Conservation (phyloP, 2,797 vertebrate species). For the Lithobates pipiens region DNA sequence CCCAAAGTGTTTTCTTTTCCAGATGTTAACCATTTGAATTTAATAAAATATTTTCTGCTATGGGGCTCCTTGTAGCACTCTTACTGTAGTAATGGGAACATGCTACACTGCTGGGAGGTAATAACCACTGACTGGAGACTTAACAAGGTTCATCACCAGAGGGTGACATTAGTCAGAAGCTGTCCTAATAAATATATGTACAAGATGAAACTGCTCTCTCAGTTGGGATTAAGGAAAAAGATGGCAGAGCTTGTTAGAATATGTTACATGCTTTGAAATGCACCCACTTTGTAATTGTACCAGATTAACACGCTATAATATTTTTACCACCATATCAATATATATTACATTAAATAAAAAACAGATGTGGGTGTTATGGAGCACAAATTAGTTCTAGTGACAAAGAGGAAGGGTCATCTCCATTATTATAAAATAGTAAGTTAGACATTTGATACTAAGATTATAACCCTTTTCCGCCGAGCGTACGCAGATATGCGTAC, state of each 20-base stretch:
- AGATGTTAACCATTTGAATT: constrained; percentile 45
- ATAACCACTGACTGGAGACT: constrained; percentile 42
- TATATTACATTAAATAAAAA: too few species aligned
- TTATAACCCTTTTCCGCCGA: too few species aligned
- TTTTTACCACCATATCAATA: too few species aligned
- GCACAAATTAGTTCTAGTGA: too few species aligned
- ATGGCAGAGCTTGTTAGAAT: neutral
- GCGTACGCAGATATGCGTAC: too few species aligned
- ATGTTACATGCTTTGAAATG: neutral
- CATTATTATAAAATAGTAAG: too few species aligned
- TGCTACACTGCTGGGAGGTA: constrained; percentile 3
- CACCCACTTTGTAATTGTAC: neutral
- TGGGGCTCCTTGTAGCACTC: constrained; percentile 21
- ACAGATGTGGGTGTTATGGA: too few species aligned
- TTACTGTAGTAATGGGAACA: constrained; percentile 19
- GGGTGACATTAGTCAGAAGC: constrained; percentile 42
- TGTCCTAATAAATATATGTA: constrained; percentile 47
- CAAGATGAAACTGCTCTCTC: neutral
- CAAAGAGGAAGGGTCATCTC: too few species aligned
- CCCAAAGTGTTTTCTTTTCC: constrained; percentile 19
- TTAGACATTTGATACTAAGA: too few species aligned
- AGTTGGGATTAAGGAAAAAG: neutral
- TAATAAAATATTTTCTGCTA: constrained; percentile 31
- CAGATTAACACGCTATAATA: too few species aligned
- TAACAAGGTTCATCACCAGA: constrained; percentile 39